Base-by-base conservation (phyloP, 2,888 invertebrate genomes). In the Mystacides longicornis region DNA sequence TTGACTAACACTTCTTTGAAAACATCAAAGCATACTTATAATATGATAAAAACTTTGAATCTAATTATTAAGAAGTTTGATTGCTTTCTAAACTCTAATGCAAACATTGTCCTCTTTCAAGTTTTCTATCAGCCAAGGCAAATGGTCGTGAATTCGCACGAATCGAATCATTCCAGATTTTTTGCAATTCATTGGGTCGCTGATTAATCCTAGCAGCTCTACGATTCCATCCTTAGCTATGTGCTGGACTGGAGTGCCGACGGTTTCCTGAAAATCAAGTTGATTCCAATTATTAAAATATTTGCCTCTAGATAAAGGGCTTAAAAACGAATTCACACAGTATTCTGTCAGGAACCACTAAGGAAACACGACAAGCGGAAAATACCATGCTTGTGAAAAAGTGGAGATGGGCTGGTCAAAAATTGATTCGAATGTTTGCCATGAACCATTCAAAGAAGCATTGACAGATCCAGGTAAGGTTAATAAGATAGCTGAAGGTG, bases 231-330 rank as follows among this genome's bases (percentile, higher is more conserved):
- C 63, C 33, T 72, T 69, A 0, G 73, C 70, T 47, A 78, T 71
- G 62, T 74, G 75, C 69, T 79, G 73, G 3, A 83, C 74, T 0
- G 80, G 74, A 16, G 76, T 69, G 18, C 82, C 82, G 11, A 73
- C 72, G 63, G 81, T 81, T 23, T 69, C 69, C 81, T 81, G 63
- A 31, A 56, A 62, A 49, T n/a, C n/a, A n/a, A n/a, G n/a, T n/a
- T n/a, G n/a, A n/a, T n/a, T n/a, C n/a, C n/a, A n/a, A n/a, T n/a
- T n/a, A n/a, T n/a, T n/a, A n/a, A n/a, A n/a, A n/a, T n/a, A n/a
- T n/a, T n/a, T n/a, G n/a, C n/a, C n/a, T n/a, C n/a, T n/a, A n/a
- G n/a, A n/a, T n/a, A n/a, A n/a, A n/a, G n/a, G n/a, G n/a, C n/a
- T n/a, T n/a, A n/a, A n/a, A n/a, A n/a, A n/a, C n/a, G n/a, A n/a